Evolutionary conservation across 2,797 vertebrate genomes (phyloP), one percentile per base, ranked within the genome.

Genomic region (Cyclura pinguis): DNA sequence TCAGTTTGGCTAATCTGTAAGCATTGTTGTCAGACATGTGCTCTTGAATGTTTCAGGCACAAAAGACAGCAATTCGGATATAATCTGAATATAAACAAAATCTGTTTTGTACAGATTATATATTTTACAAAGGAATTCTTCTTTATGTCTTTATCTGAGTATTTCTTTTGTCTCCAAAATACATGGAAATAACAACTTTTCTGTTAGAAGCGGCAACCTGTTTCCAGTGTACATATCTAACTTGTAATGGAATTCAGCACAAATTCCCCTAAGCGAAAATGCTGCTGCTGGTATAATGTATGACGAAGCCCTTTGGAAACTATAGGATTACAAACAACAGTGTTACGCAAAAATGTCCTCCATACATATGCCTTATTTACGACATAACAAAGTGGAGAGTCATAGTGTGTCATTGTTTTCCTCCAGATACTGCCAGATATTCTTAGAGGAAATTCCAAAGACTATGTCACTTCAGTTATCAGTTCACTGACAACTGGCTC

Each of bases 1-100:
- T 89, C 18, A 62, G 87, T 77, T 32, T 24, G 18, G 89, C 78
- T 88, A 69, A 94, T 74, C 14, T 13, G 1, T 90, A 89, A 22
- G 35, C 74, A 2, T 9, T 74, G 14, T 1, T 76, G 38, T 83
- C 59, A 84, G 90, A 38, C 92, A 18, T 50, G 1, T 35, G 4
- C 29, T 85, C 50, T 47, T 64, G 42, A 91, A 88, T 0, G 0
- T 32, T 52, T 88, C 3, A n/a, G 1, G 62, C 0, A 22, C 74
- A 32, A 0, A 93, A 86, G 73, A 69, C 52, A 27, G 12, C 35
- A 64, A 82, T 4, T 50, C 42, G 35, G 13, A 87, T 6, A 24
- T 0, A 52, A n/a, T 67, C 69, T 83, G 83, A n/a, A n/a, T n/a
- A n/a, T n/a, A n/a, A n/a, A n/a, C n/a, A n/a, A n/a, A n/a, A n/a